Percentiles rank a stretch among this genome's conserved stretches.
Conservation (phyloP, 1,140 invertebrate genomes). For the Drosophila eugracilis region DNA sequence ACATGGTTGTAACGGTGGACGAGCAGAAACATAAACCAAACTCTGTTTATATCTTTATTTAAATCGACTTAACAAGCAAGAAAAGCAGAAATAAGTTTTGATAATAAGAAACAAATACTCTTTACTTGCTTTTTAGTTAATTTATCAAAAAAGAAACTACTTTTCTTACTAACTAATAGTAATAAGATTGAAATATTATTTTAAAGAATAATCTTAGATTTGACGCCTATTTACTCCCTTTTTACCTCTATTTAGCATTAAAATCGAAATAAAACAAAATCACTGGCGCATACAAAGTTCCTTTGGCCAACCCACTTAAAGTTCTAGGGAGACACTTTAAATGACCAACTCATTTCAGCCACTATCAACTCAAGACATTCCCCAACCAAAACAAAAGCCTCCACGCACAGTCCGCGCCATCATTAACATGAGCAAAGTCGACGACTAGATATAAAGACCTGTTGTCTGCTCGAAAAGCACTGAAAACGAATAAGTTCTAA, state of each 20-base stretch:
- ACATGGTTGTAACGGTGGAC: slow-evolving; percentile 13
- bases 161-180: no score
- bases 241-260: no score
- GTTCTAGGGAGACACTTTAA: slow-evolving; percentile 5
- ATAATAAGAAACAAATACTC: not conserved
- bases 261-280: not conserved
- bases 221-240: no score
- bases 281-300: not conserved
- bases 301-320: not conserved
- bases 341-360: slow-evolving; percentile 31
- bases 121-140: not conserved
- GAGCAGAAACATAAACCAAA: not conserved
- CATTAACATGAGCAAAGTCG: slow-evolving; percentile 34
- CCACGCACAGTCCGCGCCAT: slow-evolving; percentile 17
- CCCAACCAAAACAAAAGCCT: slow-evolving; percentile 30
- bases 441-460: slow-evolving; percentile 27
- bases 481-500: not conserved
- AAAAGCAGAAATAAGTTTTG: not conserved
- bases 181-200: no score
- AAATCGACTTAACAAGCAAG: not conserved
- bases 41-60: slow-evolving; percentile 7
- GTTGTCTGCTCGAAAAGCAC: slow-evolving; percentile 22
- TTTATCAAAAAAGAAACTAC: no score
- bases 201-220: no score
- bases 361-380: slow-evolving; percentile 39